These are phyloP conservation scores for Cassiopea xamachana DNA, from an alignment of 30 jellyfish, hydroid and myxozoan species.

Conservation along the genomic window DNA sequence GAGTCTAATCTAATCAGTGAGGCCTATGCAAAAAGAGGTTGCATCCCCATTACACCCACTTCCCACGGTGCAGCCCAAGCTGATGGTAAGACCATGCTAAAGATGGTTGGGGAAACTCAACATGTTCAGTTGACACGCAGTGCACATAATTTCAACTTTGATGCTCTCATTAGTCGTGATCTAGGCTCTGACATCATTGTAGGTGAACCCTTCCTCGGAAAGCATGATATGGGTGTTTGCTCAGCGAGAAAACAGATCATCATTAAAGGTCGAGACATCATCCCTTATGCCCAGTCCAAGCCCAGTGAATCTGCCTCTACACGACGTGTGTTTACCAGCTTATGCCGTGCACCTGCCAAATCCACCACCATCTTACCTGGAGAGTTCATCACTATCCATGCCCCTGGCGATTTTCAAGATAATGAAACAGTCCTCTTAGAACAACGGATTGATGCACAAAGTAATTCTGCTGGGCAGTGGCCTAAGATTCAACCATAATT, in stretches of 20 bases:
- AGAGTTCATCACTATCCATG: not conserved
- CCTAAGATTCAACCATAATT: constrained; percentile 10
- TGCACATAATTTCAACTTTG: not conserved
- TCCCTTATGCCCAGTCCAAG: not conserved
- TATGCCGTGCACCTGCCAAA: constrained; percentile 9
- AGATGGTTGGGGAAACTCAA: not conserved
- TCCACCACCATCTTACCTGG: not conserved
- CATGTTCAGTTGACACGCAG: not conserved
- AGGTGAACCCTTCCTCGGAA: constrained; percentile 38
- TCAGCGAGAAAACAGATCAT: constrained; percentile 22
- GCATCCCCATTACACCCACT: not conserved
- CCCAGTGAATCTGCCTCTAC: constrained; percentile 14
- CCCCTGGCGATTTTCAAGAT: constrained; percentile 8
- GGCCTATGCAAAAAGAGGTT: not conserved
- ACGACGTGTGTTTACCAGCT: not conserved
- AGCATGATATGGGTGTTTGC: constrained; percentile 36
- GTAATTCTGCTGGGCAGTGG: constrained; percentile 6
- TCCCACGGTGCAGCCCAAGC: constrained; percentile 4
- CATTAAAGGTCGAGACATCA: not conserved
- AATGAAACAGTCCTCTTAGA: not conserved
- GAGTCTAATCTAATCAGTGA: constrained; percentile 11
- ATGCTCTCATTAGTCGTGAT: constrained; percentile 40
- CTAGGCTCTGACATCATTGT: constrained; percentile 38
- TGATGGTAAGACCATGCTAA: constrained; percentile 10
- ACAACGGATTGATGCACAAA: not conserved